Conservation (phyloP, 2,797 vertebrate species). For the Spea hammondii region DNA sequence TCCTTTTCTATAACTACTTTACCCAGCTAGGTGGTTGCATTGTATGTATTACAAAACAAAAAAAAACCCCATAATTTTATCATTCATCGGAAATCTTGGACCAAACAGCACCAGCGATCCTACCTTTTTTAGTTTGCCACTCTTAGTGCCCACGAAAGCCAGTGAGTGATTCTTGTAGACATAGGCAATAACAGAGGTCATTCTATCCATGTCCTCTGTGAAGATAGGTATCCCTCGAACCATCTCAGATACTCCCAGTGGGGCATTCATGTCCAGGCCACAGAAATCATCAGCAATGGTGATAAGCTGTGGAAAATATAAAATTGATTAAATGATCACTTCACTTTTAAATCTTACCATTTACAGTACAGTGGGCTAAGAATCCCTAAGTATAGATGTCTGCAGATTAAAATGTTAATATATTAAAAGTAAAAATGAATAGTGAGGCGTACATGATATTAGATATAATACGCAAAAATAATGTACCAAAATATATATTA, state of each 20-base stretch:
- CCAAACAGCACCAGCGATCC: slow-evolving; percentile 52
- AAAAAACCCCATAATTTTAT: background rate
- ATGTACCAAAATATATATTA: background rate
- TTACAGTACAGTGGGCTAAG: too few relatives aligned
- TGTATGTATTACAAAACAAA: too few relatives aligned
- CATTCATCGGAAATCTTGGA: background rate
- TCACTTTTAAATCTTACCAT: too few relatives aligned
- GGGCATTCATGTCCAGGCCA: slow-evolving; percentile 97
- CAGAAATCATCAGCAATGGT: slow-evolving; percentile 99
- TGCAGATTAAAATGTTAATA: too few relatives aligned
- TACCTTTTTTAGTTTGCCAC: slow-evolving; percentile 95
- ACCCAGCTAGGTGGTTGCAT: too few relatives aligned
- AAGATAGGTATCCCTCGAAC: slow-evolving; percentile 89
- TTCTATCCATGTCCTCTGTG: slow-evolving; percentile 87
- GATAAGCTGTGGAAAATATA: slow-evolving; percentile 76
- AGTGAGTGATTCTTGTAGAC: slow-evolving; percentile 98
- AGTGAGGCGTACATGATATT: too few relatives aligned
- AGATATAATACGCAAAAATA: too few relatives aligned
- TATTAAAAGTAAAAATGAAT: too few relatives aligned
- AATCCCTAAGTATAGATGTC: too few relatives aligned
- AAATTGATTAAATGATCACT: too few relatives aligned
- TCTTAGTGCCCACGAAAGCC: slow-evolving; percentile 95
- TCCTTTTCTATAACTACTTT: too few relatives aligned
- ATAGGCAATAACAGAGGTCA: slow-evolving; percentile 94
- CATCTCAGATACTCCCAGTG: slow-evolving; percentile 94